Percentiles rank a stretch among this genome's conserved stretches.
phyloP scores from a whole-genome alignment of 2,888 invertebrate species.

The Lydus trimaculatus region DNA sequence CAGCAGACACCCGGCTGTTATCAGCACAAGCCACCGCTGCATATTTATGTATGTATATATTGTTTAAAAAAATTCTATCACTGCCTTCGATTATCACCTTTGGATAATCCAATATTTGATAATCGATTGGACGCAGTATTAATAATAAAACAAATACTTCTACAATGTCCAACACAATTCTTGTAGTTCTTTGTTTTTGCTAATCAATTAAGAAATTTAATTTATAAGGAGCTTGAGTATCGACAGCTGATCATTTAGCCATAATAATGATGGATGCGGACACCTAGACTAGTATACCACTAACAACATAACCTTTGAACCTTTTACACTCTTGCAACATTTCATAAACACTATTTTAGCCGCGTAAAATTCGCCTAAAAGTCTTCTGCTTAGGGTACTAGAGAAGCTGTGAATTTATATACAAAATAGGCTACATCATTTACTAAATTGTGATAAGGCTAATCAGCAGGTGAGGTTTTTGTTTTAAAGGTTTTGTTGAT shows the following conservation, averaged over 20 bases:
- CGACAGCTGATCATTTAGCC: conserved; percentile 4
- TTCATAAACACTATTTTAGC: too few relatives aligned
- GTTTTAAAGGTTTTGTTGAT: neutral
- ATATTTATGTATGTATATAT: conserved; percentile 26
- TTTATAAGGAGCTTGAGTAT: neutral
- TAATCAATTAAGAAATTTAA: neutral
- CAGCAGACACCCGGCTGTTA: conserved; percentile 63
- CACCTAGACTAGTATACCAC: neutral
- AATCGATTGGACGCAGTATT: conserved; percentile 34
- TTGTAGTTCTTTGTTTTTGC: neutral
- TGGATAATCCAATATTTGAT: neutral
- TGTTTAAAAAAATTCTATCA: conserved; percentile 20
- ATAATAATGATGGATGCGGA: neutral
- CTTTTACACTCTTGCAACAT: neutral
- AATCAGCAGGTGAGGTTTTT: neutral
- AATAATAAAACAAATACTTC: neutral
- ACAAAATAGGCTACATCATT: neutral
- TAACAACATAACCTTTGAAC: neutral
- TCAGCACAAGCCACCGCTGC: conserved; percentile 57
- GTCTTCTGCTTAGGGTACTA: neutral
- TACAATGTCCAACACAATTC: neutral
- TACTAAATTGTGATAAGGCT: neutral
- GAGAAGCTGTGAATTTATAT: neutral
- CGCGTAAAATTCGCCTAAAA: too few relatives aligned
- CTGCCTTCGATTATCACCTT: conserved; percentile 27